phyloP scores from a whole-genome alignment of 2,888 invertebrate species.

The Spodoptera picta region DNA sequence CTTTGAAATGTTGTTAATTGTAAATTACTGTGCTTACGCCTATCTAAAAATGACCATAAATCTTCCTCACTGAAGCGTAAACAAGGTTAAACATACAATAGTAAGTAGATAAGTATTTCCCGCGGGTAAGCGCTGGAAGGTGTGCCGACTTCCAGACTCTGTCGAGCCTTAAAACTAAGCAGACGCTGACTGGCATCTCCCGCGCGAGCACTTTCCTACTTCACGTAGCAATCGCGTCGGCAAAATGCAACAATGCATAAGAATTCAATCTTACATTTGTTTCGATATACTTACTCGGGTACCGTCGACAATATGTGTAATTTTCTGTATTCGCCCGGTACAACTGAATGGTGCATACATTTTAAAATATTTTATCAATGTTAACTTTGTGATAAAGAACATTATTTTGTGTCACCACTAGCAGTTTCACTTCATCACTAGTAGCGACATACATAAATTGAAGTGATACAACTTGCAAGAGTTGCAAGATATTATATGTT shows the following conservation, averaged over 20 bases:
- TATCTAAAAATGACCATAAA: slow-evolving; percentile 6
- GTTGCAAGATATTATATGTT: slow-evolving; percentile 4
- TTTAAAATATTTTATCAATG: background rate
- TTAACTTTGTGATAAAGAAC: background rate
- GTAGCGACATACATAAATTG: background rate
- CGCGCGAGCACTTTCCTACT: slow-evolving; percentile 78
- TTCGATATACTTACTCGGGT: slow-evolving; percentile 63
- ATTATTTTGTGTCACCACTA: background rate
- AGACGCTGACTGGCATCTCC: slow-evolving; percentile 86
- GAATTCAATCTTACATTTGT: slow-evolving; percentile 83
- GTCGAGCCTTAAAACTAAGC: slow-evolving; percentile 78
- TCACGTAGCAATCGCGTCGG: slow-evolving; percentile 82
- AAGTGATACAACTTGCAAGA: background rate
- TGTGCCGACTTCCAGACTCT: slow-evolving; percentile 59
- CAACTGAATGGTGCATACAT: background rate
- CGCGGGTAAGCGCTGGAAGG: slow-evolving; percentile 49
- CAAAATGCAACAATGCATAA: slow-evolving; percentile 86
- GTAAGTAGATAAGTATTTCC: slow-evolving; percentile 54
- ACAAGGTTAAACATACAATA: slow-evolving; percentile 29
- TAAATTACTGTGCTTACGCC: slow-evolving; percentile 43
- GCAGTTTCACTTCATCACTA: background rate
- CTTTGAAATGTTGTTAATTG: slow-evolving; percentile 65
- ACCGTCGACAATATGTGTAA: slow-evolving; percentile 36
- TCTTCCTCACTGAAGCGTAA: slow-evolving; percentile 8
- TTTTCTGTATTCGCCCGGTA: slow-evolving; percentile 22